Base-by-base conservation (phyloP, 2,888 invertebrate genomes). In the Amphipyra berbera region DNA sequence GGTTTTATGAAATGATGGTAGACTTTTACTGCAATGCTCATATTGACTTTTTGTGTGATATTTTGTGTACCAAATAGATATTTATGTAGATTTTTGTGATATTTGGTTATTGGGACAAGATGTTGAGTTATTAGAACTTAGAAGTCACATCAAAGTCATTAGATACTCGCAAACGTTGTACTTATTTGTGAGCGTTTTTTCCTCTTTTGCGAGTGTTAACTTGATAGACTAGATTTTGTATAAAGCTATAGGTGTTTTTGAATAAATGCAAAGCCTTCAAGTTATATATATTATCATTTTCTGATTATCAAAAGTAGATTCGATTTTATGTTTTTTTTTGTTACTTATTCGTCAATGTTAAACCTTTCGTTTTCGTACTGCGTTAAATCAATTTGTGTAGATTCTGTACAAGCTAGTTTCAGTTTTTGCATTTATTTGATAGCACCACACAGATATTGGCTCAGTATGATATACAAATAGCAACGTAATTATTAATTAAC, bases 41-140 rank as follows among this genome's bases (percentile, higher is more conserved):
- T 15, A 5, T 10, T 44, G 21, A 50, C 37, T 15, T 10, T 10
- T 21, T n/a, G 37, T 46, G 68, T 73, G 73, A 52, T 68, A 73
- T 47, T 44, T 5, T 14, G 14, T 52, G 33, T 64, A 56, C 37
- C 42, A 52, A 33, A 37, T 52, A 73, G 45, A 40, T 45, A 30
- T 7, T 30, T 6, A 14, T 44, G 21, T 50, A 69, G 37, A 33
- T 54, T 50, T 21, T 74, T 71, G 70, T 71, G 70, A 71, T 71
- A 71, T 58, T 71, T 41, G 33, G 63, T 74, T 69, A 69, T 35
- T 69, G 54, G 54, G 54, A 57, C n/a, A 40, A 40, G 44, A 40
- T 62, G 30, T 55, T 21, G 13, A 12, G 42, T 42, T 9, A 1
- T 15, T 30, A 49, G 33, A 21, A 21, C 21, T 21, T 21, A 21